A percentile compares a stretch with the other conserved stretches of the same genome.
These are phyloP conservation scores for Pitta sordida DNA, from an alignment of 2,113 vertebrate genomes.

Conservation along the genomic window DNA sequence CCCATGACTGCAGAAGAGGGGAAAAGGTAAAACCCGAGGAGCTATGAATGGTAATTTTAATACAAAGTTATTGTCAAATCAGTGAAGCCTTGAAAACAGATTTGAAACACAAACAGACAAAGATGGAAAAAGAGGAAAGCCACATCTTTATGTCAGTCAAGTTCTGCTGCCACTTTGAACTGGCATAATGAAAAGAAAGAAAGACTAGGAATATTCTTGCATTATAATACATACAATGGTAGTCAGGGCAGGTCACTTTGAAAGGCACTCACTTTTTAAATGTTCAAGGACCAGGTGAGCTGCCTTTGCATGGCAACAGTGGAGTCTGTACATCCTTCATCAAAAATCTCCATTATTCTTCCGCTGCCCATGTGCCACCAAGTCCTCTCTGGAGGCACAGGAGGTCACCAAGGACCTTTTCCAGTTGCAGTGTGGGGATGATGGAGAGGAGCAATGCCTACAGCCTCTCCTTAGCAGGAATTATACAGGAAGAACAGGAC, in stretches of 20 bases:
- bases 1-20: background rate
- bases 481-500: background rate
- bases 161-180: background rate
- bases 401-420: background rate
- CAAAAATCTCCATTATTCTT: background rate
- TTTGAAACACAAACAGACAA: background rate
- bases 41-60: background rate
- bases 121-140: background rate
- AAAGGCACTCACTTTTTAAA: background rate
- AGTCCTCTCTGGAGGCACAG: background rate
- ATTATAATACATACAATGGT: background rate
- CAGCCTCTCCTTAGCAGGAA: background rate
- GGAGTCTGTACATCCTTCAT: background rate
- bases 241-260: background rate
- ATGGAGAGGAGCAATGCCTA: background rate
- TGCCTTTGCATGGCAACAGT: background rate
- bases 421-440: fast-evolving
- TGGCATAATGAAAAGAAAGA: background rate
- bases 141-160: background rate
- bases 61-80: background rate
- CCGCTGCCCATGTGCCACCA: background rate
- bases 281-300: background rate
- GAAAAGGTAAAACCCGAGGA: background rate
- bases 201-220: background rate
- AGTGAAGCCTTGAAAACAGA: background rate